These are phyloP conservation scores for Harpagus bidentatus DNA, from an alignment of 2,113 vertebrate species.

Conservation along the genomic window DNA sequence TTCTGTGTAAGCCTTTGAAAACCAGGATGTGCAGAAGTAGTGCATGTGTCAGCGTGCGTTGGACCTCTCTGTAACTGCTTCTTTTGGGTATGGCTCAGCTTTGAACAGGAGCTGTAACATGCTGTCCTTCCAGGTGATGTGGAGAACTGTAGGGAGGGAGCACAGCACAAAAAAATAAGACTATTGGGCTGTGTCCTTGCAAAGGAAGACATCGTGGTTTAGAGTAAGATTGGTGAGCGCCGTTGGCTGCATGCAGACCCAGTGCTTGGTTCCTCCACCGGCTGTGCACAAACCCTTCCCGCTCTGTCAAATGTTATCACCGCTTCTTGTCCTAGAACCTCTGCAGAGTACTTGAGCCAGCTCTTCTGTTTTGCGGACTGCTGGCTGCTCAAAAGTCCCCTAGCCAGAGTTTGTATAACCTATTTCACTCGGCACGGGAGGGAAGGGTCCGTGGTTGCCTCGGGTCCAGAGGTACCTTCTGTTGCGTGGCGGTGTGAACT, in stretches of 20 bases:
- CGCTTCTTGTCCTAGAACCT: neutral
- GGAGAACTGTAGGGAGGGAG: neutral
- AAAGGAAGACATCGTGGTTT: neutral
- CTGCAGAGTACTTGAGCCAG: neutral
- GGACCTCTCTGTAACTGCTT: neutral
- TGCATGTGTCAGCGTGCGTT: accelerated
- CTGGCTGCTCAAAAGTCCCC: neutral
- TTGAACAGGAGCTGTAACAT: neutral
- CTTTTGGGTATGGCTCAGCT: neutral
- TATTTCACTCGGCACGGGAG: accelerated
- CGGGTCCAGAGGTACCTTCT: neutral
- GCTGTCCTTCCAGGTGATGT: neutral
- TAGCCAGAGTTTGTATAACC: neutral
- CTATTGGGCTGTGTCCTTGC: neutral
- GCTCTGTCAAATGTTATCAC: neutral
- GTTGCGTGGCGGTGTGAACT: accelerated
- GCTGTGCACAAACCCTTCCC: neutral
- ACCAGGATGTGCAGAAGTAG: neutral
- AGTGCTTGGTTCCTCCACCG: neutral
- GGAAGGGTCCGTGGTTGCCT: neutral
- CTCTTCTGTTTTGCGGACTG: neutral
- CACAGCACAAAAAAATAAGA: neutral
- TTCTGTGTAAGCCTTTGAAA: neutral
- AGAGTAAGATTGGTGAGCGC: accelerated
- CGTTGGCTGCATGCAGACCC: neutral